Base-by-base conservation (phyloP, 2,113 vertebrate species). In the Amia ocellicauda region DNA sequence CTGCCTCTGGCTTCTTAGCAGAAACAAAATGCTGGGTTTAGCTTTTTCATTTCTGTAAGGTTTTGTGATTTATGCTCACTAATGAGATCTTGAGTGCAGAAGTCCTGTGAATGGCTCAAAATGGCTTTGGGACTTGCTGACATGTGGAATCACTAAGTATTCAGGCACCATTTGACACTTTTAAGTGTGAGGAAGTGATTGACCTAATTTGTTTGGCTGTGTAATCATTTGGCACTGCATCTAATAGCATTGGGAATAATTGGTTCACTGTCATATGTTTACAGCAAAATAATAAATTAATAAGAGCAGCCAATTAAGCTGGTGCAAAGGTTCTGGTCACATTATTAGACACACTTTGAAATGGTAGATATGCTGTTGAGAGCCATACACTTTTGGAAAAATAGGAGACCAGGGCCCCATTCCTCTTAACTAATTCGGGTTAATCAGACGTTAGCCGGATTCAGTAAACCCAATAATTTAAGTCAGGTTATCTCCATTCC, bases 111-210 rank as follows among this genome's bases (percentile, higher is more conserved):
- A 67, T 70, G 54, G 51, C 54, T 68, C 69, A 63, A 66, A 57
- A 57, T 66, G 68, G 74, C 76, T 69, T 0, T 11, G 74, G 77
- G 78, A 75, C 71, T 78, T 87, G 80, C 83, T 86, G 83, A 86
- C 81, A 80, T 64, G 58, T 72, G 51, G 69, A 79, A 77, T 78
- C 69, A 68, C 72, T 68, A 74, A 74, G 71, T 50, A 66, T 62
- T 36, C 40, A 4, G 40, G 66, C 66, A 72, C 58, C 27, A 28
- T 75, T 77, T 80, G 73, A 66, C 69, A 14, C 64, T 64, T 69
- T 64, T 55, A 74, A 68, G 51, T 64, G 71, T 58, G 53, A 47
- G 52, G 60, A 70, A 74, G 62, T 43, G 54, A 62, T 72, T 78
- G 80, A 81, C 69, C 76, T 66, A 52, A 69, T 78, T 74, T 26